phyloP scores from a whole-genome alignment of 2,888 invertebrate species.

The Empis livida region DNA sequence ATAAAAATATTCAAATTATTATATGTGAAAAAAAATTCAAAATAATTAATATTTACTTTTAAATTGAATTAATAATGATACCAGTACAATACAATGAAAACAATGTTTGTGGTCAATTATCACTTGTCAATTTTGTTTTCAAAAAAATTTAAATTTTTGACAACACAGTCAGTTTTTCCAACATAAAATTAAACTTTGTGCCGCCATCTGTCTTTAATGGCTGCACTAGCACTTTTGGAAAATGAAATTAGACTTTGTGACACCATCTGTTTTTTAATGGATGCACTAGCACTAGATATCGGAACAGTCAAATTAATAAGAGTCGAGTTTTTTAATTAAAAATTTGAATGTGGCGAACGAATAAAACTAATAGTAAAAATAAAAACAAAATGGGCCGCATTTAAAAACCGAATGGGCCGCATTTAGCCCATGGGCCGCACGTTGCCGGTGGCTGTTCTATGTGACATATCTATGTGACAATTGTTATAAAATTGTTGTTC shows the following conservation, averaged over 20 bases:
- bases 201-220: not conserved
- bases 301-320: not conserved
- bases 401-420: not conserved
- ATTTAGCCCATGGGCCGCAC: not conserved
- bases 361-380: not conserved
- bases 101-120: not conserved
- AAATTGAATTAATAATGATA: conserved; percentile 1
- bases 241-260: not conserved
- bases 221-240: not conserved
- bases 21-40: conserved; percentile 1
- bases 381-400: not conserved
- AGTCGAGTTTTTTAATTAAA: not conserved
- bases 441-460: not conserved
- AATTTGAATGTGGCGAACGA: not conserved
- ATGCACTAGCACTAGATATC: not conserved
- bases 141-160: not conserved
- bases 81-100: not conserved
- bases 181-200: conserved; percentile 1
- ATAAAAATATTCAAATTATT: conserved; percentile 1
- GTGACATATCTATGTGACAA: too few species aligned
- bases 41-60: conserved; percentile 1
- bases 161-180: not conserved
- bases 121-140: not conserved
- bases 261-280: not conserved
- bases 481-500: too few species aligned